Evolutionary conservation across 1,140 invertebrate species (phyloP), one percentile per base, ranked within the genome.

Genomic region (Teleogryllus occipitalis): DNA sequence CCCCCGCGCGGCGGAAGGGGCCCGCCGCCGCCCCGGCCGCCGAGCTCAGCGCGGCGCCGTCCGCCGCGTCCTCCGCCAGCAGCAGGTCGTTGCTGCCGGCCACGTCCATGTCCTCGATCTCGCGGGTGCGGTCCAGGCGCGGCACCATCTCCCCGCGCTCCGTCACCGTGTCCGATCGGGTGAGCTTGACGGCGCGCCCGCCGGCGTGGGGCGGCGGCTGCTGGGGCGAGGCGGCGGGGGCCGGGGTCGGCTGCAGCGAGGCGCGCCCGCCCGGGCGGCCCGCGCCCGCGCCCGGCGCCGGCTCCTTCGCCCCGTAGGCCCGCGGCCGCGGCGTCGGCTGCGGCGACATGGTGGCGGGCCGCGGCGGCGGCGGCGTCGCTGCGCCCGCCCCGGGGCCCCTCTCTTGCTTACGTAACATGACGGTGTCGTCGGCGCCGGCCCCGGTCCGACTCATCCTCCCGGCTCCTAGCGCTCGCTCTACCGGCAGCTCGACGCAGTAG

Each of bases 41-140:
- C 22, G 27, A 2, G 27, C 27, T 39, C 27, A 39, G 1, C 27
- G 27, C 54, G 10, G 27, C 27, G 27, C 27, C 27, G 27, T 39
- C 27, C 27, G 27, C 27, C n/a, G 54, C 54, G 54, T 18, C 54
- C 54, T 65, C 54, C 54, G 18, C 54, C 54, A 10, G 10, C 54
- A 14, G 10, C 54, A 54, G 81, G 72, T 81, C 82, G n/a, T 80
- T 76, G 5, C 74, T 82, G 73, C 82, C 82, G 7, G 82, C 82
- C 22, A 82, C 83, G n/a, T 81, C 81, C n/a, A 85, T 83, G 8
- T 85, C 85, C 74, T 82, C 81, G 79, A 85, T 80, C 79, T 86
- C 86, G 80, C 87, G 86, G 75, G 86, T 84, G 82, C 84, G 84
- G 81, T 86, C 85, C 80, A 86, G 84, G 80, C 84, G 83, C 78